These are phyloP conservation scores for Rhopilema esculentum DNA, from an alignment of 30 jellyfish, hydroid and myxozoan species.

Conservation along the genomic window DNA sequence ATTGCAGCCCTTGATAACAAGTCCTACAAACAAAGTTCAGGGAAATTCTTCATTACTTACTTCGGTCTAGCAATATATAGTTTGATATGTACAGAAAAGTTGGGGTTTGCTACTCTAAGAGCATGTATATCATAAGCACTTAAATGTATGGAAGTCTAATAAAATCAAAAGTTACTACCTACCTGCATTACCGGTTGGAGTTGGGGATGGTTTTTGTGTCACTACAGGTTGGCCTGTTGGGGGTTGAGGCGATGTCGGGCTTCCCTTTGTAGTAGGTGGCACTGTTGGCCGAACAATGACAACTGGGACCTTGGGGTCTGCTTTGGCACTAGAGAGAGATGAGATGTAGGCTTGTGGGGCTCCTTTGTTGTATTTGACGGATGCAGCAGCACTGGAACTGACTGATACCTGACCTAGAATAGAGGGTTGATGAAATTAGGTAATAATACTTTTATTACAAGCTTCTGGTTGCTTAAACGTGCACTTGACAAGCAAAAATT, in stretches of 20 bases:
- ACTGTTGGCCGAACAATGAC: slow-evolving; percentile 59
- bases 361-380: slow-evolving; percentile 89
- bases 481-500: too few relatives aligned
- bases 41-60: too few relatives aligned
- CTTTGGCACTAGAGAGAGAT: slow-evolving; percentile 91
- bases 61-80: too few relatives aligned
- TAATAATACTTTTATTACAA: neutral
- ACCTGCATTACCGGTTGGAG: neutral
- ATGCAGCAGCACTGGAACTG: slow-evolving; percentile 96
- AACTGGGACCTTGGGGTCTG: slow-evolving; percentile 94
- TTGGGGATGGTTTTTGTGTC: neutral
- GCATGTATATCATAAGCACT: too few relatives aligned
- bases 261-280: slow-evolving; percentile 71
- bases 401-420: slow-evolving; percentile 88
- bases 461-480: too few relatives aligned
- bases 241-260: slow-evolving; percentile 54
- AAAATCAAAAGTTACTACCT: neutral
- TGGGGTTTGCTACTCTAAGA: too few relatives aligned
- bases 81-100: too few relatives aligned
- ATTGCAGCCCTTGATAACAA: too few relatives aligned
- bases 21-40: too few relatives aligned
- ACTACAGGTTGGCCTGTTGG: slow-evolving; percentile 5
- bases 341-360: slow-evolving; percentile 91
- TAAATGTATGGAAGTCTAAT: neutral
- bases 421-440: neutral